A percentile compares a stretch with the other conserved stretches of the same genome.
phyloP scores from a whole-genome alignment of 2,797 vertebrate genomes.

The Micrastur ruficollis region DNA sequence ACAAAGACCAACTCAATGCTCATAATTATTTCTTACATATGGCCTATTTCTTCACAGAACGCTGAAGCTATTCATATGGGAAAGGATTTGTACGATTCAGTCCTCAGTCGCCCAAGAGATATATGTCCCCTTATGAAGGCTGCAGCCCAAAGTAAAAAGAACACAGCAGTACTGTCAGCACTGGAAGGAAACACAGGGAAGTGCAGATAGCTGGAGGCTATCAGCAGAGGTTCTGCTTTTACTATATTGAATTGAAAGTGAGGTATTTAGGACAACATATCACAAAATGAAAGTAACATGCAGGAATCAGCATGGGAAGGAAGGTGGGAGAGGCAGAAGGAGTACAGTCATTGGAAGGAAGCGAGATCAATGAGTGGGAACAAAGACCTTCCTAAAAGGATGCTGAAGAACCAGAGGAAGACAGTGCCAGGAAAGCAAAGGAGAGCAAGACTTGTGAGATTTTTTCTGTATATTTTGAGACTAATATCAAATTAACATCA shows the following conservation, averaged over 20 bases:
- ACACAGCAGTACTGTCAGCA: neutral
- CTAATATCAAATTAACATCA: neutral
- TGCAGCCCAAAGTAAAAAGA: neutral
- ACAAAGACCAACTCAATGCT: neutral
- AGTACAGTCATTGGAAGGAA: neutral
- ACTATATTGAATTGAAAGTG: neutral
- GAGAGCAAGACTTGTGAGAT: neutral
- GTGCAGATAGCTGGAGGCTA: neutral
- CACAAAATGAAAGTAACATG: neutral
- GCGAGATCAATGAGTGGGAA: neutral
- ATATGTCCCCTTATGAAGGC: neutral
- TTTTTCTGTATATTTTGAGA: neutral
- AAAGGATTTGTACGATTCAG: neutral
- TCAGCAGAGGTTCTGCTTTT: neutral
- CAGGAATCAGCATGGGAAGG: neutral
- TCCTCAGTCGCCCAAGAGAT: neutral
- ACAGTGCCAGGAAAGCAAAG: neutral
- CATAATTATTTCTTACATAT: constrained; percentile 2
- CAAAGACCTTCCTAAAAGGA: neutral
- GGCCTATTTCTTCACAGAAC: neutral
- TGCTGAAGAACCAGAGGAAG: neutral
- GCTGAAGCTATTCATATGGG: constrained; percentile 13
- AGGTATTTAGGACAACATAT: neutral
- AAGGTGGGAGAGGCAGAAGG: neutral
- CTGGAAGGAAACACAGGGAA: neutral